A percentile compares a stretch with the other conserved stretches of the same genome.
Evolutionary conservation across 1,140 invertebrate species (phyloP).

Genomic region (Drosophila oshimai): DNA sequence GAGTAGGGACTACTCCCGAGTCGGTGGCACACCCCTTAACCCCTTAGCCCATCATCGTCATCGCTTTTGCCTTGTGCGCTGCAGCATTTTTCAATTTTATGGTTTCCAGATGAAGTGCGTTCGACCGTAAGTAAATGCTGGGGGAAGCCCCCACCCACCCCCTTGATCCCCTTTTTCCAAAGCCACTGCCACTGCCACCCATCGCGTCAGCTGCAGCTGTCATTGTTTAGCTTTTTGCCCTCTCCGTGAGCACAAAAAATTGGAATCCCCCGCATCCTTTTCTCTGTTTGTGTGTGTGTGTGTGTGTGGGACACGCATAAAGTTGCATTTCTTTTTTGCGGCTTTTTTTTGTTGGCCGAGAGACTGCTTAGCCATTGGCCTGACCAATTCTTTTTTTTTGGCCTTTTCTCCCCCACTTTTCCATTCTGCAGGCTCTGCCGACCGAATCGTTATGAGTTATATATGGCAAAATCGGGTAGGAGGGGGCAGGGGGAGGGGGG

Average conservation of each 20-base stretch:
- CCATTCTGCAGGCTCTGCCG: neutral
- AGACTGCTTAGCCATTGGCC: conserved; percentile 37
- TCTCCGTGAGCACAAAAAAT: conserved; percentile 30
- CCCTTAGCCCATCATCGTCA: conserved; percentile 27
- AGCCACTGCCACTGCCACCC: conserved; percentile 1
- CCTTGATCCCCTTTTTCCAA: neutral
- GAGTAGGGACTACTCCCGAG: neutral
- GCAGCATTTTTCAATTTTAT: conserved; percentile 78
- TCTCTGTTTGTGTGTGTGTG: conserved; percentile 6
- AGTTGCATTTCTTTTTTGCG: conserved; percentile 50
- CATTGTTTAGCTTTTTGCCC: conserved; percentile 74
- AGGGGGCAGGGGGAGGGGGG: neutral
- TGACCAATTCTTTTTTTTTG: conserved; percentile 40
- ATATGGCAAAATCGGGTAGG: neutral
- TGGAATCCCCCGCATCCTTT: neutral
- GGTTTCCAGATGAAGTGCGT: conserved; percentile 79
- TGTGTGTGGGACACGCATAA: conserved; percentile 44
- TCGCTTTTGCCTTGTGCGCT: conserved; percentile 49
- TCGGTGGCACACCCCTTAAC: neutral
- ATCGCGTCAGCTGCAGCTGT: conserved; percentile 72
- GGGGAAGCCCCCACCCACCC: conserved; percentile 9
- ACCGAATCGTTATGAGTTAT: conserved; percentile 46
- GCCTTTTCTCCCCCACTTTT: conserved; percentile 13
- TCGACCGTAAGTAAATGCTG: conserved; percentile 73
- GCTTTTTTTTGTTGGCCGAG: neutral